Evolutionary conservation across 2,113 vertebrate genomes (phyloP).

Genomic region (Gallinago undulata): DNA sequence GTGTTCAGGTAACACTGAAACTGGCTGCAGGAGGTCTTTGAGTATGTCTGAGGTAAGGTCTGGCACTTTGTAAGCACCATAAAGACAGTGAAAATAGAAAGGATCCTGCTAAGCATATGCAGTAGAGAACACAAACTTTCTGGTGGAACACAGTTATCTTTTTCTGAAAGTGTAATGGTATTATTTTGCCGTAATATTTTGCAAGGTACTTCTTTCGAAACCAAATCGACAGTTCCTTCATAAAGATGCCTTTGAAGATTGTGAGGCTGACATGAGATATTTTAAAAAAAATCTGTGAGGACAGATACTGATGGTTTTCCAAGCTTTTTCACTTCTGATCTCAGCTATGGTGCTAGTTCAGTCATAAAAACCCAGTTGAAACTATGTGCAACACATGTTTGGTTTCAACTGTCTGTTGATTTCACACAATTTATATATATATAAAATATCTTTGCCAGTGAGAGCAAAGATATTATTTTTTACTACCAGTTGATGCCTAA

Average conservation of each 20-base stretch:
- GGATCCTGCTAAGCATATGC: not conserved
- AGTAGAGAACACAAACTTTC: not conserved
- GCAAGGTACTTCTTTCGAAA: not conserved
- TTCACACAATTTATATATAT: not conserved
- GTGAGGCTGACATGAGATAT: not conserved
- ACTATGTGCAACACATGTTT: not conserved
- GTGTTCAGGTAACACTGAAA: not conserved
- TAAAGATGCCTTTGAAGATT: not conserved
- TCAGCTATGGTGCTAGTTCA: not conserved
- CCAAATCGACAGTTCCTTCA: not conserved
- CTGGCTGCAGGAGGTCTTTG: not conserved
- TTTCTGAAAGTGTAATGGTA: not conserved
- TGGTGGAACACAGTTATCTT: not conserved
- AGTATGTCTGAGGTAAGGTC: not conserved
- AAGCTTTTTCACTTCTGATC: slow-evolving; percentile 16
- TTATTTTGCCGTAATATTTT: not conserved
- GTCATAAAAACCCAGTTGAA: slow-evolving; percentile 38
- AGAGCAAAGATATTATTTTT: not conserved
- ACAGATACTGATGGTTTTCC: slow-evolving; percentile 4
- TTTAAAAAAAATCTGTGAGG: not conserved
- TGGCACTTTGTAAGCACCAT: not conserved
- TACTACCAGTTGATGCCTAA: slow-evolving; percentile 19
- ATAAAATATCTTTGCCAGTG: not conserved
- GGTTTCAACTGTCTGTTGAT: slow-evolving; percentile 50
- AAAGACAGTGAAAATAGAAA: not conserved